Conservation (phyloP, 2,888 invertebrate genomes). For the Oxyteleia sp. region DNA sequence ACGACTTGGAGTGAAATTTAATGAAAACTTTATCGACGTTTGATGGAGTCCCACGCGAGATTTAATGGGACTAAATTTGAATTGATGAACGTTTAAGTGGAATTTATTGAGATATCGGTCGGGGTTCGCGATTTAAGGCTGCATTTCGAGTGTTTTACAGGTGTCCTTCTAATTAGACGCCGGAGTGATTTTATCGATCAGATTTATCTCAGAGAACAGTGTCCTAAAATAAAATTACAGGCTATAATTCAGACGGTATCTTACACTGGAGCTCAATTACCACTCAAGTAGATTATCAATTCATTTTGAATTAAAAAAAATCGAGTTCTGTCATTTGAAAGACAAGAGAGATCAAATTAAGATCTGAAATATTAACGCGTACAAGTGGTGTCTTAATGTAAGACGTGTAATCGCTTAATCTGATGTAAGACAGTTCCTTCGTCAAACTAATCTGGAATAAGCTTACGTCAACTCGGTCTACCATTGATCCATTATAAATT, state of each 20-base stretch:
- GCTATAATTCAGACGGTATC: not conserved
- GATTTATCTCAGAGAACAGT: not conserved
- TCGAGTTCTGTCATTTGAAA: not conserved
- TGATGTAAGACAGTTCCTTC: not conserved
- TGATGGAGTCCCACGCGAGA: conserved; percentile 28
- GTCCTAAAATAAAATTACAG: not conserved
- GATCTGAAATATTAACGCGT: not conserved
- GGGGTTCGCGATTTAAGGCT: not conserved
- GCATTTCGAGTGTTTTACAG: conserved; percentile 6
- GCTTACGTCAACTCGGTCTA: conserved; percentile 19
- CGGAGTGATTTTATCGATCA: conserved; percentile 4
- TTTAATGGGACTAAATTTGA: conserved; percentile 42
- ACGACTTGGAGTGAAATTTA: conserved; percentile 27
- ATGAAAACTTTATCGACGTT: conserved; percentile 44
- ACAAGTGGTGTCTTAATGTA: not conserved
- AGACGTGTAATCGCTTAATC: not conserved
- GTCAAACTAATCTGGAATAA: conserved; percentile 10
- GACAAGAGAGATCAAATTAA: not conserved
- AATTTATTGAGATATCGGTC: conserved; percentile 3
- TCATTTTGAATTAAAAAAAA: not conserved
- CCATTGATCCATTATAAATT: conserved; percentile 24
- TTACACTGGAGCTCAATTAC: not conserved
- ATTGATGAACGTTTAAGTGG: conserved; percentile 49
- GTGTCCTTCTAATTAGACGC: conserved; percentile 18
- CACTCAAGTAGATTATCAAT: not conserved